Evolutionary conservation across 2,113 vertebrate genomes (phyloP).

Genomic region (Asarcornis scutulata): DNA sequence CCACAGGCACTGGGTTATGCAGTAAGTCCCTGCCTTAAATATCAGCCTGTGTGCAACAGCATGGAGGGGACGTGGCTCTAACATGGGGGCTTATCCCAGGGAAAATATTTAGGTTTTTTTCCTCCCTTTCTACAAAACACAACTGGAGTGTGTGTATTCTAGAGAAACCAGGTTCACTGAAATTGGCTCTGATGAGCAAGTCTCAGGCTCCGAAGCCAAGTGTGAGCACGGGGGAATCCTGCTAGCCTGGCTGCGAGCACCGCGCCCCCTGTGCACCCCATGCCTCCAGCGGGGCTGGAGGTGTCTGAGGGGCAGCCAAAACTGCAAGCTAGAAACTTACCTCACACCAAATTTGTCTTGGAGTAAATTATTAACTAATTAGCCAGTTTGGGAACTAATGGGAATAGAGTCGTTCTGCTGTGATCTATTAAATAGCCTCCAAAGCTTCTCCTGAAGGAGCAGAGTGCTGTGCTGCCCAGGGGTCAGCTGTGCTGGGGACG

Average conservation of each 20-base stretch:
- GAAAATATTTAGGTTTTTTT: conserved; percentile 46
- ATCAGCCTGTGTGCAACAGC: conserved; percentile 39
- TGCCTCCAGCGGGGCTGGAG: not conserved
- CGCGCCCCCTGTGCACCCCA: not conserved
- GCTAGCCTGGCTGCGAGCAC: accelerated
- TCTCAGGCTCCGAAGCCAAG: not conserved
- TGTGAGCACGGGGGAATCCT: accelerated
- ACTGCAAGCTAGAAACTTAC: not conserved
- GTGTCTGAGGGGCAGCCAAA: not conserved
- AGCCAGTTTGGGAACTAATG: not conserved
- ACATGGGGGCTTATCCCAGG: conserved; percentile 13
- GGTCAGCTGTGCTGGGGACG: not conserved
- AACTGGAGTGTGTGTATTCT: not conserved
- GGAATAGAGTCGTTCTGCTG: not conserved
- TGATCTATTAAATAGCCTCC: not conserved
- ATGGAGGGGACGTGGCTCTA: conserved; percentile 32
- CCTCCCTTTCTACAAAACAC: not conserved
- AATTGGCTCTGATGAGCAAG: not conserved
- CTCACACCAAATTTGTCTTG: not conserved
- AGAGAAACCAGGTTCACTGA: not conserved
- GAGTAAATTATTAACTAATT: not conserved
- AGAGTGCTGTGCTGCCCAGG: accelerated
- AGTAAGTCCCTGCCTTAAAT: conserved; percentile 56
- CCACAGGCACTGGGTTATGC: conserved; percentile 55
- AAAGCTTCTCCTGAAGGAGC: not conserved